Conservation (phyloP, 2,888 invertebrate species). For the Pheosia tremula region DNA sequence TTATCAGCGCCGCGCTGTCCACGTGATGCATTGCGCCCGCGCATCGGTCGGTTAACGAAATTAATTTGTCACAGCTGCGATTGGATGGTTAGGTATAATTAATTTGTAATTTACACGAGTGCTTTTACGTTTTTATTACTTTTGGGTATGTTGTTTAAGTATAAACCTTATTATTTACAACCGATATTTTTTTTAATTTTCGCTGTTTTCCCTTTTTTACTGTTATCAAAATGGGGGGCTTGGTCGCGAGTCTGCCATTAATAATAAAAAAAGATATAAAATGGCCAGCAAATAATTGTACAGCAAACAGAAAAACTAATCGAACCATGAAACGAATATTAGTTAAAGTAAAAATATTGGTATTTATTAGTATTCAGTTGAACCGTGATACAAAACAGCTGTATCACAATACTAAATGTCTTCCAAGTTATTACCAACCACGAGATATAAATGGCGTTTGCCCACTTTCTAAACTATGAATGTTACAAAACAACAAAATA, state of each 20-base stretch:
- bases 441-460: conserved; percentile 28
- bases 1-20: conserved; percentile 74
- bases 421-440: conserved; percentile 21
- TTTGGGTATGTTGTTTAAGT: neutral
- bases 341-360: no score
- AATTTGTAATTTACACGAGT: conserved; percentile 59
- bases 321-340: no score
- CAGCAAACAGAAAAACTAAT: no score
- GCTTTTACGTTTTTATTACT: neutral
- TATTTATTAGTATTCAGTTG: neutral
- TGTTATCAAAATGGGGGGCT: no score
- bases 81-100: conserved; percentile 52
- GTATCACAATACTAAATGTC: conserved; percentile 14
- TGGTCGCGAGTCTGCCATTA: no score
- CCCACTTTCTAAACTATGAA: conserved; percentile 33
- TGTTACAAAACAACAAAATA: conserved; percentile 34
- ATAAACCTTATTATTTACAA: neutral
- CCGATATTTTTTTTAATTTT: no score
- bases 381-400: neutral
- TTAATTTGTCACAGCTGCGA: conserved; percentile 76
- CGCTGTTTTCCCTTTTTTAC: no score
- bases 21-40: conserved; percentile 74
- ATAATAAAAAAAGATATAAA: no score
- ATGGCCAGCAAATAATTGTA: no score
- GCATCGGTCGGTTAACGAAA: conserved; percentile 76